phyloP scores from a whole-genome alignment of 1,140 invertebrate species.

The Babylonia areolata region DNA sequence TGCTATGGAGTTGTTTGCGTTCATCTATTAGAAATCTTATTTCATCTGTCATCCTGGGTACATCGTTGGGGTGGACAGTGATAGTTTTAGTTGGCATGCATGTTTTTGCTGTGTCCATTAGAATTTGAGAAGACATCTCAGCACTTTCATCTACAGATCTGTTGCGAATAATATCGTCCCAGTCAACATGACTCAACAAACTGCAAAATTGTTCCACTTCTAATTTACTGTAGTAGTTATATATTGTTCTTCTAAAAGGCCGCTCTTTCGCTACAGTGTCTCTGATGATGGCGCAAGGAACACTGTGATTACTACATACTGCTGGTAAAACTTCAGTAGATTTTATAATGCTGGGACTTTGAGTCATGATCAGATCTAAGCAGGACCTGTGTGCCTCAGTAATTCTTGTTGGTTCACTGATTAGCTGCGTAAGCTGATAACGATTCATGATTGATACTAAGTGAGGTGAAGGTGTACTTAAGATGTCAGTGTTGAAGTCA shows the following conservation, averaged over 20 bases:
- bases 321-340: background rate
- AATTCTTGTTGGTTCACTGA: background rate
- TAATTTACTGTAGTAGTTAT: background rate
- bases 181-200: no score
- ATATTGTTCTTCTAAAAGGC: background rate
- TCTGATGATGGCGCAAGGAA: background rate
- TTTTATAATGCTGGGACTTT: background rate
- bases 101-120: background rate
- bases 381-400: background rate
- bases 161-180: background rate
- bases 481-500: slow-evolving; percentile 13
- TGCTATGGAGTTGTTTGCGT: background rate
- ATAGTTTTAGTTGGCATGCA: background rate
- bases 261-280: background rate
- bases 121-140: background rate
- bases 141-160: background rate
- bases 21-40: background rate
- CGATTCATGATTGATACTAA: background rate
- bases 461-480: background rate
- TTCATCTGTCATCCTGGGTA: background rate
- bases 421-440: background rate
- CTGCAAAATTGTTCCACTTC: background rate
- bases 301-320: background rate
- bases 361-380: background rate
- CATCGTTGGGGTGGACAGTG: background rate